Percentiles rank a stretch among this genome's conserved stretches.
phyloP scores from a whole-genome alignment of 2,113 vertebrate genomes.

The Mustela lutreola region DNA sequence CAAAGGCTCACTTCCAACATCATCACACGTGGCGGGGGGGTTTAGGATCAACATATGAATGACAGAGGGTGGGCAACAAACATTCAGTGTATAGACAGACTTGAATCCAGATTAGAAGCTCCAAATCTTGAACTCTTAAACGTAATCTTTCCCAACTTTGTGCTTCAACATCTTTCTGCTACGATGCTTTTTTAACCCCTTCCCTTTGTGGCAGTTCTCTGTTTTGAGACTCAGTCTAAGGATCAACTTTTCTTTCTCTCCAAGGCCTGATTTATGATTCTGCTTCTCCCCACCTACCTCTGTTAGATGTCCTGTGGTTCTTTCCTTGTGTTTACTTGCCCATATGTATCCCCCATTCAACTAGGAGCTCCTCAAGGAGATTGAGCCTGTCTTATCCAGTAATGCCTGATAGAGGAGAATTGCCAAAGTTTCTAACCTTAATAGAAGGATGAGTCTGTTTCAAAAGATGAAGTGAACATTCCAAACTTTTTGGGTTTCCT shows the following conservation, averaged over 20 bases:
- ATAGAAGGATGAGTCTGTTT: neutral
- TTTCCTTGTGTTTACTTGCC: neutral
- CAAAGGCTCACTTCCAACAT: neutral
- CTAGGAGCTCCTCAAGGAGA: neutral
- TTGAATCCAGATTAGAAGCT: neutral
- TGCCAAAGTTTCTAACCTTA: slow-evolving; percentile 21
- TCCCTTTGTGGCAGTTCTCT: neutral
- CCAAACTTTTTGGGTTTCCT: slow-evolving; percentile 32
- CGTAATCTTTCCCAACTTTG: neutral
- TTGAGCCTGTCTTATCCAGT: neutral
- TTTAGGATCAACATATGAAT: neutral
- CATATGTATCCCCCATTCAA: neutral
- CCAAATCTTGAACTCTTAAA: neutral
- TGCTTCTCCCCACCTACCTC: neutral
- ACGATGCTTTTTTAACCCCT: neutral
- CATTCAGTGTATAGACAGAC: neutral
- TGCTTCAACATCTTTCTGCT: neutral
- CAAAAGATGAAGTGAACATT: slow-evolving; percentile 35
- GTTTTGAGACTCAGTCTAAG: neutral
- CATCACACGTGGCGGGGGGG: neutral
- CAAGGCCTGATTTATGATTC: neutral
- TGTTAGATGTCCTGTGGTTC: neutral
- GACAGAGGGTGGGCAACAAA: neutral
- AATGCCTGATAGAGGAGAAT: neutral
- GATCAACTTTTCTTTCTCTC: neutral